Conservation (phyloP, 92 coral and sea anemone species). For the Diadumene lineata region DNA sequence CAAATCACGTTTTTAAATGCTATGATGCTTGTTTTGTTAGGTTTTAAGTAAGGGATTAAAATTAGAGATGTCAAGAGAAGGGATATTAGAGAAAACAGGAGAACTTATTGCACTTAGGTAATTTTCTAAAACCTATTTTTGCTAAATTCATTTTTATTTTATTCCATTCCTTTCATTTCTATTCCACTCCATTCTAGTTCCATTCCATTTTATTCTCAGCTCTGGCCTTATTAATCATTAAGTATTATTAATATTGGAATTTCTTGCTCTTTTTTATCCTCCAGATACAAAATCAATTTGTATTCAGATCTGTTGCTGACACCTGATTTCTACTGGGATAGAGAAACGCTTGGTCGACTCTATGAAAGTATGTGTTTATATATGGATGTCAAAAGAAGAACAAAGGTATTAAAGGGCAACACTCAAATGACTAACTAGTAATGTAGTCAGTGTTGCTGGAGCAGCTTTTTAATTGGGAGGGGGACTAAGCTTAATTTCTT, state of each 20-base stretch:
- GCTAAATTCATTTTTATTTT: too few relatives aligned
- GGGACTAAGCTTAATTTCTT: too few relatives aligned
- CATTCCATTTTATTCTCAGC: too few relatives aligned
- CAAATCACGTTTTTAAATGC: neutral
- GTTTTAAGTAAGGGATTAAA: slow-evolving; percentile 60
- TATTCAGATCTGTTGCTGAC: slow-evolving; percentile 85
- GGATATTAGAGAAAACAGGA: slow-evolving; percentile 77
- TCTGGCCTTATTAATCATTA: too few relatives aligned
- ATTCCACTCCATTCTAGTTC: too few relatives aligned
- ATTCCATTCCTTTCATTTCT: neutral
- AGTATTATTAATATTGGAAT: too few relatives aligned
- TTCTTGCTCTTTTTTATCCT: neutral
- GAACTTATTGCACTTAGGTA: slow-evolving; percentile 77
- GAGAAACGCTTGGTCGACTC: slow-evolving; percentile 63
- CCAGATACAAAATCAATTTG: slow-evolving; percentile 78
- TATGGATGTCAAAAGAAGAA: slow-evolving; percentile 71
- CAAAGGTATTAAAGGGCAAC: slow-evolving; percentile 59
- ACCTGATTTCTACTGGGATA: slow-evolving; percentile 89
- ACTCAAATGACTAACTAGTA: neutral
- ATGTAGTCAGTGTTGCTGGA: neutral
- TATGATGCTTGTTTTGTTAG: slow-evolving; percentile 15
- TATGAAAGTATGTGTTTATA: slow-evolving; percentile 74
- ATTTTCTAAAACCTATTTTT: neutral
- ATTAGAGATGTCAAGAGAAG: slow-evolving; percentile 73
- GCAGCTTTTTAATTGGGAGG: neutral